Evolutionary conservation across 2,797 vertebrate genomes (phyloP), one percentile per base, ranked within the genome.

Genomic region (Columba guinea): DNA sequence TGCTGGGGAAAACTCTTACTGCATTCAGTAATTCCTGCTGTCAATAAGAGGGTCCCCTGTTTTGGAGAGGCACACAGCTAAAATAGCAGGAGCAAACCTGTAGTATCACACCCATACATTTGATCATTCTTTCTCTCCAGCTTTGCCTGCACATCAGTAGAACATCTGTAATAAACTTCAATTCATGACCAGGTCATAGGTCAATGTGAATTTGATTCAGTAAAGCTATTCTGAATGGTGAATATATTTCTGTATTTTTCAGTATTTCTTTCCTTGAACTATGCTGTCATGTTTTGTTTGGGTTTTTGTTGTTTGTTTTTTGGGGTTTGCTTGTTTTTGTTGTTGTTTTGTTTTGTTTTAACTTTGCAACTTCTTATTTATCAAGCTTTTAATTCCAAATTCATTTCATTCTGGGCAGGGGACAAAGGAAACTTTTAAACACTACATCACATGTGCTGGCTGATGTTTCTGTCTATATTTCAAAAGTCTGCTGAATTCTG

Each of bases 381-480:
- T 82, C 49, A 87, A 30, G 34, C 26, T 79, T 79, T 84, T 62
- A 80, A 76, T 87, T 87, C 51, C 39, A 39, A 80, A 84, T 35
- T 74, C 0, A 69, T 80, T 88, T 85, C 13, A 46, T 89, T 90
- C 51, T 41, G 56, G 32, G 18, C 12, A 70, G 35, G 49, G 39
- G 21, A 44, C n/a, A 52, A 27, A 76, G n/a, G 3, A 69, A 18
- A 53, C 12, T 27, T 76, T 60, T 59, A 70, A 83, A 77, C 20
- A 32, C 5, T 75, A 35, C 30, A 84, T 56, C 84, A 35, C 26
- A 28, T 76, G 27, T 63, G 21, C n/a, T 82, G 37, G 39, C 28
- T 87, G 67, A 8, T 63, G n/a, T 58, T 89, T 87, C 41, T 94
- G 4, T 65, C 70, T 70, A 1, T 90, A 30, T 70, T 77, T 89